phyloP scores from a whole-genome alignment of 2,797 vertebrate species.

The Coregonus sp. region DNA sequence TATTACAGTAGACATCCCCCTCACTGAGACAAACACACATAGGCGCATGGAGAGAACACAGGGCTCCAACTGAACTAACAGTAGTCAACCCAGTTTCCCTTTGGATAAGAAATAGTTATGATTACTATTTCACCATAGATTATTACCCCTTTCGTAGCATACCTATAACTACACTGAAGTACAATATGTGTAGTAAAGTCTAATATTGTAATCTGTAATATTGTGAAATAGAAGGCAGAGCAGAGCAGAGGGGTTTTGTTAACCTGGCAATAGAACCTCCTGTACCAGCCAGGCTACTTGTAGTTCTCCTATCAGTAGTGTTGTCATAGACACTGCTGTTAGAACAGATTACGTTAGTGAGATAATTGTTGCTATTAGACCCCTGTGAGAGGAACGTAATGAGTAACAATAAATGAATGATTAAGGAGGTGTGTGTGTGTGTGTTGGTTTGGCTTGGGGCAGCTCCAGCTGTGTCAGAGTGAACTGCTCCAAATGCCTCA shows the following conservation, averaged over 20 bases:
- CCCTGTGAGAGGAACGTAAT: neutral
- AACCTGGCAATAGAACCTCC: neutral
- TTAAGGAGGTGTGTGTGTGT: slow-evolving; percentile 21
- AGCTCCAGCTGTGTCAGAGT: slow-evolving; percentile 85
- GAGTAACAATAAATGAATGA: neutral
- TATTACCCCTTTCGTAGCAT: too few relatives aligned
- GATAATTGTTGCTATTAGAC: neutral
- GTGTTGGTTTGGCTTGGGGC: slow-evolving; percentile 65
- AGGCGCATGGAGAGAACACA: too few relatives aligned
- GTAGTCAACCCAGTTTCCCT: too few relatives aligned
- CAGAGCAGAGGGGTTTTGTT: neutral
- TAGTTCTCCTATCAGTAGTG: neutral
- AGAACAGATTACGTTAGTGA: neutral
- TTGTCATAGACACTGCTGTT: neutral
- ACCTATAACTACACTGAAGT: too few relatives aligned
- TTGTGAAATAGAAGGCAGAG: neutral
- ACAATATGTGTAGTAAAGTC: neutral
- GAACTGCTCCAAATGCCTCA: slow-evolving; percentile 82
- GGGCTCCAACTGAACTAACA: too few relatives aligned
- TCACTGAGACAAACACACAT: neutral
- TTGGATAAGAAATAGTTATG: too few relatives aligned
- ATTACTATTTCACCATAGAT: too few relatives aligned
- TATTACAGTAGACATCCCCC: slow-evolving; percentile 36
- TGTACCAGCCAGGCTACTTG: neutral
- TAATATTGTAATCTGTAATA: neutral